Conservation (phyloP, 2,797 vertebrate species). For the Thaleichthys pacificus region DNA sequence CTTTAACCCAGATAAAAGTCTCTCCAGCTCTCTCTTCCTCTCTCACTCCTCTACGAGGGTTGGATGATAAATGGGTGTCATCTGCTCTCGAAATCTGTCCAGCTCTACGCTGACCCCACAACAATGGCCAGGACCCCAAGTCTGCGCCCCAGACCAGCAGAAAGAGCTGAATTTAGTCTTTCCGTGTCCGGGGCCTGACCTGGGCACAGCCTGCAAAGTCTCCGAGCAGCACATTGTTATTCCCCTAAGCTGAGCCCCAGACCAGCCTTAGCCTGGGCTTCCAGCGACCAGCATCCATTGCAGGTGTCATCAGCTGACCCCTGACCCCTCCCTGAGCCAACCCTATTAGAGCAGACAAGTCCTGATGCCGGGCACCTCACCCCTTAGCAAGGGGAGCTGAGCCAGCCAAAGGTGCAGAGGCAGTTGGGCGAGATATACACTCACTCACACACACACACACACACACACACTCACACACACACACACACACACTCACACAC, state of each 20-base stretch:
- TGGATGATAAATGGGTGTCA: slow-evolving; percentile 76
- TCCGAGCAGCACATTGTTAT: slow-evolving; percentile 74
- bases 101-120: slow-evolving; percentile 71
- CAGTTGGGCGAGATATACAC: slow-evolving; percentile 1
- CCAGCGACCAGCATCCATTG: slow-evolving; percentile 73
- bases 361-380: slow-evolving; percentile 66
- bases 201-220: slow-evolving; percentile 63
- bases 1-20: slow-evolving; percentile 53
- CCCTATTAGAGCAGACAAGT: slow-evolving; percentile 71
- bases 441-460: neutral
- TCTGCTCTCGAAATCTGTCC: slow-evolving; percentile 71
- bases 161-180: slow-evolving; percentile 80
- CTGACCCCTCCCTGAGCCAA: slow-evolving; percentile 64
- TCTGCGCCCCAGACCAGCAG: slow-evolving; percentile 66
- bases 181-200: slow-evolving; percentile 71
- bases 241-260: slow-evolving; percentile 67
- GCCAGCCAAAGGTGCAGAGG: slow-evolving; percentile 55
- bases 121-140: slow-evolving; percentile 72
- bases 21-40: slow-evolving; percentile 35
- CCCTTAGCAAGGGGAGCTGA: slow-evolving; percentile 40
- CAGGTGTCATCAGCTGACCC: slow-evolving; percentile 75
- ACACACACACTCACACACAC: neutral
- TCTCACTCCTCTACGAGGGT: slow-evolving; percentile 27
- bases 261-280: slow-evolving; percentile 64
- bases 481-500: neutral